A percentile compares a stretch with the other conserved stretches of the same genome.
Conservation (phyloP, 2,113 vertebrate species). For the Engystomops pustulosus region DNA sequence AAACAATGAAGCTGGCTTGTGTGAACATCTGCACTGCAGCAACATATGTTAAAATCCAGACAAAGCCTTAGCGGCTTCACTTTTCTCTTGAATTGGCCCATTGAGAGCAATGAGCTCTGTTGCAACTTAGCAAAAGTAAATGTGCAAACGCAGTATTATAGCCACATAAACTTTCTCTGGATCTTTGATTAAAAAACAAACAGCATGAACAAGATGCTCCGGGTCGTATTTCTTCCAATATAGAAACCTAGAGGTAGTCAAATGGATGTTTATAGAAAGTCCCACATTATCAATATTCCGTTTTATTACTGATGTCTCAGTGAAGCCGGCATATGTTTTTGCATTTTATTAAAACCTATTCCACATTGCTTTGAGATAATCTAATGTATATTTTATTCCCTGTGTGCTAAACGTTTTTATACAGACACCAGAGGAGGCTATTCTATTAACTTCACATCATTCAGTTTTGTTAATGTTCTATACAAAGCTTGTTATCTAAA, state of each 20-base stretch:
- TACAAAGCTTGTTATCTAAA: neutral
- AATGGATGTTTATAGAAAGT: neutral
- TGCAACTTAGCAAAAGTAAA: neutral
- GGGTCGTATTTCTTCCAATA: neutral
- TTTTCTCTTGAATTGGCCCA: constrained; percentile 26
- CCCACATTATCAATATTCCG: neutral
- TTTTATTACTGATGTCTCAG: neutral
- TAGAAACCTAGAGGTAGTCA: neutral
- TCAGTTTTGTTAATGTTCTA: too few species aligned
- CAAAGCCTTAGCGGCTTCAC: constrained; percentile 29
- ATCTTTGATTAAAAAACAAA: constrained; percentile 2
- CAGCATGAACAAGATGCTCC: neutral
- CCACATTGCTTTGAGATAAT: too few species aligned
- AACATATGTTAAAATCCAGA: constrained; percentile 32
- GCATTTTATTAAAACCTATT: too few species aligned
- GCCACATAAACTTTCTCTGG: neutral
- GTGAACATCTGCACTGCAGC: constrained; percentile 39
- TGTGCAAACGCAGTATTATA: neutral
- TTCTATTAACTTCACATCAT: too few species aligned
- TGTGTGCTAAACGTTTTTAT: too few species aligned
- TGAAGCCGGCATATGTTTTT: neutral
- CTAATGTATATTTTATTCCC: too few species aligned
- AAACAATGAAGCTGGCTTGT: constrained; percentile 26
- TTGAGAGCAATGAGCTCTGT: constrained; percentile 27
- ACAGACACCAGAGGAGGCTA: too few species aligned